Evolutionary conservation across 2,797 vertebrate genomes (phyloP).

Genomic region (Pangasius djambal): DNA sequence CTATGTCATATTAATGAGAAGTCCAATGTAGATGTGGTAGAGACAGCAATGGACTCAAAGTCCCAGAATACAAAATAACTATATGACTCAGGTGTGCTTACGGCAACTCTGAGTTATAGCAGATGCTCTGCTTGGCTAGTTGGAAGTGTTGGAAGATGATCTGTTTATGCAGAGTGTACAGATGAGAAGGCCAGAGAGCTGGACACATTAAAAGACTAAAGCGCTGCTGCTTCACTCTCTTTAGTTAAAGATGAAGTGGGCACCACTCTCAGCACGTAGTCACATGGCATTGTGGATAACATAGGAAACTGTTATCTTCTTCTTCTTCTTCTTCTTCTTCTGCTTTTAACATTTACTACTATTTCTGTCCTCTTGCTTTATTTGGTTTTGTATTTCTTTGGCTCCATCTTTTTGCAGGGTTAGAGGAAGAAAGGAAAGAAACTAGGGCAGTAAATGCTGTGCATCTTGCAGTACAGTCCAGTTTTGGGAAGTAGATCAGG

Average conservation of each 20-base stretch:
- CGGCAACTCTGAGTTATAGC: neutral
- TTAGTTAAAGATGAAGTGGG: neutral
- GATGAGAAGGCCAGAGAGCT: neutral
- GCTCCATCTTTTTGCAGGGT: neutral
- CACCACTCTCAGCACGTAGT: neutral
- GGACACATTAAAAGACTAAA: neutral
- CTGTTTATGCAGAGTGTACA: neutral
- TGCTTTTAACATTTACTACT: neutral
- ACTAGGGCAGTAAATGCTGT: constrained; percentile 20
- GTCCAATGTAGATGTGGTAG: neutral
- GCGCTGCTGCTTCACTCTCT: neutral
- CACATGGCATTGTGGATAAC: neutral
- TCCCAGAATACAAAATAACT: neutral
- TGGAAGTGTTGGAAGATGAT: neutral
- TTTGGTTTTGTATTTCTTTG: constrained; percentile 1
- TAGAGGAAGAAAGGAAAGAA: constrained; percentile 11
- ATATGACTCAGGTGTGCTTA: neutral
- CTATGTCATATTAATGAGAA: neutral
- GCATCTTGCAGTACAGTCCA: constrained; percentile 28
- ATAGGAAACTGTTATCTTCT: neutral
- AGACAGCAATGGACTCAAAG: neutral
- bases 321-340: neutral
- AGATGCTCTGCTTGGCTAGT: neutral
- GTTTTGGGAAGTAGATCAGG: constrained; percentile 34
- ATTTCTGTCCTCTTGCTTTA: neutral